phyloP scores from a whole-genome alignment of 2,113 vertebrate species.

The Otis tarda region DNA sequence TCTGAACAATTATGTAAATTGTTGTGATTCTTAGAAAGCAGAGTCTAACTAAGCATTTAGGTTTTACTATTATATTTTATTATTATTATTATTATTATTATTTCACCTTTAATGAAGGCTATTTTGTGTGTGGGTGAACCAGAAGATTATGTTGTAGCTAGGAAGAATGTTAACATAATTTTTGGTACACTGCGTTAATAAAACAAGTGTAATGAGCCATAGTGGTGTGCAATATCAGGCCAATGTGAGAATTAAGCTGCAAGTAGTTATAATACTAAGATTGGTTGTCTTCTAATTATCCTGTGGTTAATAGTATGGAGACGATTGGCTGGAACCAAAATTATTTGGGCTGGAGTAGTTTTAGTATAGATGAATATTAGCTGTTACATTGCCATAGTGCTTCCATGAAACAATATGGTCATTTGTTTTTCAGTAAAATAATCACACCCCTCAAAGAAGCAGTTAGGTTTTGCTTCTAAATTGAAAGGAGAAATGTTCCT shows the following conservation, averaged over 20 bases:
- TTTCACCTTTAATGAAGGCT: slow-evolving; percentile 32
- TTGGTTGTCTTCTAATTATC: slow-evolving; percentile 56
- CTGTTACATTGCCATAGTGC: not conserved
- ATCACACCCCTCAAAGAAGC: not conserved
- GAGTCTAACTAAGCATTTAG: slow-evolving; percentile 15
- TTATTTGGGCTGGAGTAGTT: not conserved
- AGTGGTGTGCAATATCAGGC: slow-evolving; percentile 37
- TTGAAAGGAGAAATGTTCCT: not conserved
- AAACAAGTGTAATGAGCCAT: slow-evolving; percentile 62
- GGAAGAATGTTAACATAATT: slow-evolving; percentile 56
- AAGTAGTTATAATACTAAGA: slow-evolving; percentile 58
- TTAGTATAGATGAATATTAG: not conserved
- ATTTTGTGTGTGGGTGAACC: slow-evolving; percentile 31
- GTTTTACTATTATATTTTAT: slow-evolving; percentile 13
- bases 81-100: slow-evolving; percentile 22
- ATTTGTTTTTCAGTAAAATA: not conserved
- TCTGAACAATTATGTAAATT: slow-evolving; percentile 15
- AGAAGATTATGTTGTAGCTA: slow-evolving; percentile 51
- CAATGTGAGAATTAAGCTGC: slow-evolving; percentile 53
- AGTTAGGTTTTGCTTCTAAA: not conserved
- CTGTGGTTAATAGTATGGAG: not conserved
- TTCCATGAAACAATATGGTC: not conserved
- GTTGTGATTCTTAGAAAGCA: slow-evolving; percentile 29
- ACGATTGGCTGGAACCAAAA: slow-evolving; percentile 14
- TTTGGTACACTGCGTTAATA: slow-evolving; percentile 45